Evolutionary conservation across 2,888 invertebrate species (phyloP), one percentile per base, ranked within the genome.

Genomic region (Gerris lacustris): DNA sequence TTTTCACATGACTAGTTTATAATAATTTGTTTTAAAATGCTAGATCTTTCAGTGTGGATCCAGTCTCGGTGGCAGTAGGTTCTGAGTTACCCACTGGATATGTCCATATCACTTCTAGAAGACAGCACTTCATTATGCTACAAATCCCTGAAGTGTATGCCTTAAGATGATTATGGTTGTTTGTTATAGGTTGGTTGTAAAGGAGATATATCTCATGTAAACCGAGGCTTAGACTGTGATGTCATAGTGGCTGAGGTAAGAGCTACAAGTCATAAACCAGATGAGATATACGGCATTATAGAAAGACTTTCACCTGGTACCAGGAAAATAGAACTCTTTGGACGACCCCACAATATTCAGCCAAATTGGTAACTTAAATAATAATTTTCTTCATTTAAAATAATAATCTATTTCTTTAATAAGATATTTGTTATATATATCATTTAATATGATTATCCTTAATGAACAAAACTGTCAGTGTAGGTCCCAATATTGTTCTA

Each of bases 211-310:
- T 88, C 91, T 69, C 89, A 91, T 78, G 83, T 96, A 67, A 97
- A 96, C 82, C 86, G 94, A 7, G 96, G 97, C 0, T 82, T 98
- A 44, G 98, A 98, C 81, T 96, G 96, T 80, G 97, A 98, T 83
- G 97, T 98, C 66, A 96, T 98, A 73, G 98, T 98, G 0, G 96
- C 97, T 0, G 98, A 98, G 82, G 97, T 98, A 0, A 85, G 98
- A 71, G 98, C 96, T 15, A 98, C 98, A 0, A 94, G 94, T 77
- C 97, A 98, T 81, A 98, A 98, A 79, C 98, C 98, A 0, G 98
- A 98, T 81, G 98, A 98, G 82, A 95, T 98, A 76, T 98, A 98
- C 79, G 98, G 96, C 11, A 96, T 97, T 76, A 97, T 97, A 75
- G 97, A 98, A 79, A 84, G 98, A 69, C 85, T 98, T 69, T 95